phyloP scores from a whole-genome alignment of 2,888 invertebrate genomes.

The Tribolium freemani region DNA sequence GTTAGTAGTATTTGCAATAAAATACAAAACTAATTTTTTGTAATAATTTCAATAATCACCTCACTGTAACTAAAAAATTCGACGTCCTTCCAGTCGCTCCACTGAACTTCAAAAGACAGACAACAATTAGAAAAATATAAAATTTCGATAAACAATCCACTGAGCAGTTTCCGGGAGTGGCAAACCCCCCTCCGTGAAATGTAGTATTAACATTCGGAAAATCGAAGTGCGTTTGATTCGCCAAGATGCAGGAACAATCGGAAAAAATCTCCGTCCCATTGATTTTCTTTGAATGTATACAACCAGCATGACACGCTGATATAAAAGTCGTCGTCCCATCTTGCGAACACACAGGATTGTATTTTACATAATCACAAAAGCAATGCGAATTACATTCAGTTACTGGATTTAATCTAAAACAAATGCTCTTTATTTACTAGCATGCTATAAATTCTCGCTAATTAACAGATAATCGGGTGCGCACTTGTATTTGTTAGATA shows the following conservation, averaged over 20 bases:
- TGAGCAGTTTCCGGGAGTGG: slow-evolving; percentile 70
- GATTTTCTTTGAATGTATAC: slow-evolving; percentile 67
- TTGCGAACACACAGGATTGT: slow-evolving; percentile 80
- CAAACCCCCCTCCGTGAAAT: slow-evolving; percentile 61
- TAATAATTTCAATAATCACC: slow-evolving; percentile 64
- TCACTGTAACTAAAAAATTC: slow-evolving; percentile 74
- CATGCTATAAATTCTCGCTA: neutral
- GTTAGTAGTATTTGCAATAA: slow-evolving; percentile 24
- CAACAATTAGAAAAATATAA: slow-evolving; percentile 70
- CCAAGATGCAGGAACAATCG: slow-evolving; percentile 70
- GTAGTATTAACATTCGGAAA: slow-evolving; percentile 11
- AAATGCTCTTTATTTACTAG: slow-evolving; percentile 8
- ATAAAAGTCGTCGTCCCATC: slow-evolving; percentile 77
- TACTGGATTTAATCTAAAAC: slow-evolving; percentile 66
- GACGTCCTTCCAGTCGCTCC: slow-evolving; percentile 75
- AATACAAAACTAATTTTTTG: neutral
- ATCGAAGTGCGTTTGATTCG: slow-evolving; percentile 45
- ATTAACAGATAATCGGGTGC: neutral
- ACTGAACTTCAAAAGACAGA: slow-evolving; percentile 73
- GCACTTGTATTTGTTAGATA: too few relatives aligned
- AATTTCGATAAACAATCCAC: slow-evolving; percentile 73
- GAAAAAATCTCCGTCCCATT: slow-evolving; percentile 69
- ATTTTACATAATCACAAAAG: slow-evolving; percentile 79
- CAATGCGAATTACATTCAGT: slow-evolving; percentile 76
- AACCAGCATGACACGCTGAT: slow-evolving; percentile 87